A percentile compares a stretch with the other conserved stretches of the same genome.
Evolutionary conservation across 1,140 invertebrate species (phyloP).

Genomic region (Diploscapter pachys): DNA sequence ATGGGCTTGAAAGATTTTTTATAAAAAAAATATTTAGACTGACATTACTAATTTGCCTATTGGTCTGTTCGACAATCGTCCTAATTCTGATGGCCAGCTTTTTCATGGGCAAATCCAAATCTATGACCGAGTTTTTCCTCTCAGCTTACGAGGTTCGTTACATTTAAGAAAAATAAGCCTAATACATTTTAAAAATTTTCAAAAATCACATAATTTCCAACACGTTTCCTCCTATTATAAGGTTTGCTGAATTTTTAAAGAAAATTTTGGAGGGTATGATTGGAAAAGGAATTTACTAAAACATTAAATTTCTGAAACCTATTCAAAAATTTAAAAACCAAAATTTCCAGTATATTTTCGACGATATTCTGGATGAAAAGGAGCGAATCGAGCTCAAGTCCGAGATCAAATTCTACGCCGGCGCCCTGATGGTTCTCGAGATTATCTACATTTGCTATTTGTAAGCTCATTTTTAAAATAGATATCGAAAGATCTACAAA

Average conservation of each 20-base stretch:
- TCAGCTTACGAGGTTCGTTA: no score
- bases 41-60: not conserved
- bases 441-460: no score
- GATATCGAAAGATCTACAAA: no score
- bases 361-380: not conserved
- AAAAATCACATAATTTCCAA: not conserved
- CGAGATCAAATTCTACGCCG: constrained; percentile 13
- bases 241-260: constrained; percentile 2
- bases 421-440: constrained; percentile 8
- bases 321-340: constrained; percentile 7
- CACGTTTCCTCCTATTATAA: constrained; percentile 6
- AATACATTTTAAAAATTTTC: not conserved
- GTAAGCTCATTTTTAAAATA: no score
- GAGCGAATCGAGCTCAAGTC: constrained; percentile 10
- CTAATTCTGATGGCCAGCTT: not conserved
- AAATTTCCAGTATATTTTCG: constrained; percentile 10
- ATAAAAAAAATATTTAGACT: not conserved
- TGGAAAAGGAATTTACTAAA: not conserved
- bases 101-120: not conserved
- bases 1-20: not conserved
- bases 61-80: not conserved
- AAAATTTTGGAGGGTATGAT: constrained; percentile 15
- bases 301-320: constrained; percentile 2
- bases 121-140: no score
- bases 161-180: not conserved